These are phyloP conservation scores for Cinclus mexicanus DNA, from an alignment of 2,113 vertebrate species.

Conservation along the genomic window DNA sequence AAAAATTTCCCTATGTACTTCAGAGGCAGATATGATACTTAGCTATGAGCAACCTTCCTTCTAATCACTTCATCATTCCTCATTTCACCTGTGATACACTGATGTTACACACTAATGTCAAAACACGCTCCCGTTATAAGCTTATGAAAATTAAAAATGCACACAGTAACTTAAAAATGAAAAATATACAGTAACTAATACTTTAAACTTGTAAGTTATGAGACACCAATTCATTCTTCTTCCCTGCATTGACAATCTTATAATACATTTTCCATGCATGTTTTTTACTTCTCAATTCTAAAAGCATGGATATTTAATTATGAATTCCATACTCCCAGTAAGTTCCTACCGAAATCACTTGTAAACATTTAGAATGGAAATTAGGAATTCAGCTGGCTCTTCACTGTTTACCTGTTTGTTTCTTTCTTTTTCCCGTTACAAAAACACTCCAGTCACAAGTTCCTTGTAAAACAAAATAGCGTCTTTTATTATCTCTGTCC, in stretches of 20 bases:
- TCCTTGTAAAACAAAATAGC: not conserved
- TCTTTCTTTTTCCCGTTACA: not conserved
- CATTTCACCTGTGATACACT: not conserved
- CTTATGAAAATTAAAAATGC: not conserved
- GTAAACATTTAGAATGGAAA: not conserved
- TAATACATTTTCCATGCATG: not conserved
- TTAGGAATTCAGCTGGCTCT: not conserved
- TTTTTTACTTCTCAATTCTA: not conserved
- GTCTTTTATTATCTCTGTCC: not conserved
- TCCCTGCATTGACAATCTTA: not conserved
- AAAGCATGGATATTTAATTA: not conserved
- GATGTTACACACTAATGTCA: not conserved
- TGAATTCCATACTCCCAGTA: not conserved
- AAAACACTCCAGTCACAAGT: not conserved
- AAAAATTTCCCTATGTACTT: not conserved
- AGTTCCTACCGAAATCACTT: not conserved
- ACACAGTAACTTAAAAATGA: not conserved
- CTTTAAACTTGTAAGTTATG: not conserved
- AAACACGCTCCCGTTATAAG: not conserved
- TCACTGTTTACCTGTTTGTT: not conserved
- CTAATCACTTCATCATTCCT: not conserved
- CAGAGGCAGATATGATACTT: not conserved
- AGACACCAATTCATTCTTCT: not conserved
- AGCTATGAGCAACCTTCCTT: not conserved
- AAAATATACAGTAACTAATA: not conserved